Percentiles rank a stretch among this genome's conserved stretches.
Conservation (phyloP, 2,113 vertebrate genomes). For the Myotis davidii region DNA sequence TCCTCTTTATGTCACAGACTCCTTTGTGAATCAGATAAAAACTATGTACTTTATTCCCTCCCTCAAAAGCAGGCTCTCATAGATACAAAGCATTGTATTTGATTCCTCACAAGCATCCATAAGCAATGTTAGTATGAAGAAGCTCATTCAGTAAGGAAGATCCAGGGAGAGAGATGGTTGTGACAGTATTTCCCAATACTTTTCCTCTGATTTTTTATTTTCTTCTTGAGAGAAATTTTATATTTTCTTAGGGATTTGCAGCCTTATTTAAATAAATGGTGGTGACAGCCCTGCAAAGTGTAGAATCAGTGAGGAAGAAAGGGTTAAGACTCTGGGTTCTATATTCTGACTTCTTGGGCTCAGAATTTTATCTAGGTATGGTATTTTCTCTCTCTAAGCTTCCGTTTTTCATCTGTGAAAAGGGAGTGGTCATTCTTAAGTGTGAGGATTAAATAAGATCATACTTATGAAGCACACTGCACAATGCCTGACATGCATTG, state of each 20-base stretch:
- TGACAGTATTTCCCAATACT: background rate
- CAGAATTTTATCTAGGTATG: background rate
- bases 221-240: background rate
- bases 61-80: background rate
- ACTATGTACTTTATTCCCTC: background rate
- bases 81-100: background rate
- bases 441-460: background rate
- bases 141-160: background rate
- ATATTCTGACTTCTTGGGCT: background rate
- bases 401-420: constrained; percentile 18
- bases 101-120: background rate
- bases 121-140: background rate
- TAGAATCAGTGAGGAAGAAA: background rate
- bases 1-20: background rate
- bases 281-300: background rate
- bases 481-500: background rate
- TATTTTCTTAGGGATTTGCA: background rate
- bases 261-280: background rate
- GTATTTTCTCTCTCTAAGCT: background rate
- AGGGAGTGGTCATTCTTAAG: background rate
- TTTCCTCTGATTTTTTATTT: background rate
- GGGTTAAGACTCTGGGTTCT: background rate
- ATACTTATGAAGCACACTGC: background rate
- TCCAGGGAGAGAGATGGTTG: background rate
- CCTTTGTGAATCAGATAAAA: constrained; percentile 1